phyloP scores from a whole-genome alignment of 2,888 invertebrate genomes.

The Scaptomyza parva region DNA sequence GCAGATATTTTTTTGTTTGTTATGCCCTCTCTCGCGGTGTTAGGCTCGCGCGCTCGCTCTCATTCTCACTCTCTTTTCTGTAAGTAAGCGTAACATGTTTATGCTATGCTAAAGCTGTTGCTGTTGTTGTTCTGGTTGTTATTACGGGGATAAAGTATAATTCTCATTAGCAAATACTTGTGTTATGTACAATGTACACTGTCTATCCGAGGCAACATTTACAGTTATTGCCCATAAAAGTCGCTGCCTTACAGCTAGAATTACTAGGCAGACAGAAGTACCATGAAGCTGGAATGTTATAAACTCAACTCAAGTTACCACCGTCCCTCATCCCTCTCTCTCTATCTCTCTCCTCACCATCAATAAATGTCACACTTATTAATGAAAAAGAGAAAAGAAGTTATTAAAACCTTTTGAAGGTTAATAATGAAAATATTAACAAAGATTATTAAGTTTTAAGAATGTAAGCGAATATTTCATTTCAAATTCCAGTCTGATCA shows the following conservation, averaged over 20 bases:
- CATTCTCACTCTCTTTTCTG: conserved; percentile 6
- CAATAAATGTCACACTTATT: neutral
- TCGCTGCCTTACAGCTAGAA: conserved; percentile 47
- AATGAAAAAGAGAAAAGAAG: neutral
- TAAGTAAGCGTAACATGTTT: conserved; percentile 57
- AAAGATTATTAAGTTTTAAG: no score
- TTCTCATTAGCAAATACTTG: conserved; percentile 58
- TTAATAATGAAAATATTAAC: no score
- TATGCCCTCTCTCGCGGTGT: conserved; percentile 17
- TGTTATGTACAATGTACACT: conserved; percentile 23
- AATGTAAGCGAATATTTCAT: no score
- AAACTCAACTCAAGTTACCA: conserved; percentile 1
- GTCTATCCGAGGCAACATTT: conserved; percentile 50
- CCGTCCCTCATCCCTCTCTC: no score
- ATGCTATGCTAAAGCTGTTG: conserved; percentile 52
- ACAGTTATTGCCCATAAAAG: conserved; percentile 54
- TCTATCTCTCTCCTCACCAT: no score
- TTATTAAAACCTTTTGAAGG: no score
- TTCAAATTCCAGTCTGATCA: no score
- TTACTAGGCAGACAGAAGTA: conserved; percentile 55
- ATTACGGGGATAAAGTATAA: conserved; percentile 45
- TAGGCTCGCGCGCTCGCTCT: conserved; percentile 3
- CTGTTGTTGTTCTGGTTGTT: conserved; percentile 13
- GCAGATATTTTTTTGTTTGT: conserved; percentile 50
- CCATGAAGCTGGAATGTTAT: conserved; percentile 36